phyloP scores from a whole-genome alignment of 1,140 invertebrate species.

The Bilobella aurantiaca region DNA sequence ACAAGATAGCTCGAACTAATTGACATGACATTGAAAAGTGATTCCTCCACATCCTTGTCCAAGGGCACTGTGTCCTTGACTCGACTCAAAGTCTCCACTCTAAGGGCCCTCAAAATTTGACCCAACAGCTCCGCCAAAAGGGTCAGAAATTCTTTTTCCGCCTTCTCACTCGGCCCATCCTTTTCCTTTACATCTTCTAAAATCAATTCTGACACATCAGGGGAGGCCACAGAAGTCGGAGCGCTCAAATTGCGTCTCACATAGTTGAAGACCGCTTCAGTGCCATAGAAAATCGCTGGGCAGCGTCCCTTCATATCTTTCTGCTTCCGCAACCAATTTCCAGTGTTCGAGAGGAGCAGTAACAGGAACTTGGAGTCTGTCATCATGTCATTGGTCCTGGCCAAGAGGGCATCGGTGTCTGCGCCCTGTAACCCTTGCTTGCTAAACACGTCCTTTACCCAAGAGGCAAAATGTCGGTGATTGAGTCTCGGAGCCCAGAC shows the following conservation, averaged over 20 bases:
- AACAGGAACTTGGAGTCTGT: slow-evolving; percentile 14
- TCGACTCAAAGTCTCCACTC: not conserved
- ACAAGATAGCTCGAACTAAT: slow-evolving; percentile 26
- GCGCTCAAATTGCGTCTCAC: not conserved
- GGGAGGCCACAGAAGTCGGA: not conserved
- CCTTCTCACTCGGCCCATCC: not conserved
- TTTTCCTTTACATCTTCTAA: slow-evolving; percentile 6
- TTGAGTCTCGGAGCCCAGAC: slow-evolving; percentile 62
- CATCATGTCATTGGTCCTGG: not conserved
- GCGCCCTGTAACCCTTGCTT: slow-evolving; percentile 70
- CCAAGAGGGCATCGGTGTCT: not conserved
- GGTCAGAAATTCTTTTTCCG: slow-evolving; percentile 1
- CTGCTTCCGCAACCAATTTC: slow-evolving; percentile 17
- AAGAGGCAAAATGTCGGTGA: slow-evolving; percentile 60
- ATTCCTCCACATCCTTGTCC: slow-evolving; percentile 12
- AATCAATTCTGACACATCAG: not conserved
- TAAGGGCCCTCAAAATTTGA: not conserved
- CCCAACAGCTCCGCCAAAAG: not conserved
- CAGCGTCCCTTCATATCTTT: slow-evolving; percentile 4
- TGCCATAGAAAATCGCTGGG: slow-evolving; percentile 20
- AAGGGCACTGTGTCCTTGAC: not conserved
- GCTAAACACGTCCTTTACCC: slow-evolving; percentile 49
- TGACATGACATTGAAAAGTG: slow-evolving; percentile 20
- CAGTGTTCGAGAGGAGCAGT: slow-evolving; percentile 11
- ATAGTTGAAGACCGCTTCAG: slow-evolving; percentile 22